phyloP scores from a whole-genome alignment of 2,797 vertebrate species.

The Synanceia verrucosa region DNA sequence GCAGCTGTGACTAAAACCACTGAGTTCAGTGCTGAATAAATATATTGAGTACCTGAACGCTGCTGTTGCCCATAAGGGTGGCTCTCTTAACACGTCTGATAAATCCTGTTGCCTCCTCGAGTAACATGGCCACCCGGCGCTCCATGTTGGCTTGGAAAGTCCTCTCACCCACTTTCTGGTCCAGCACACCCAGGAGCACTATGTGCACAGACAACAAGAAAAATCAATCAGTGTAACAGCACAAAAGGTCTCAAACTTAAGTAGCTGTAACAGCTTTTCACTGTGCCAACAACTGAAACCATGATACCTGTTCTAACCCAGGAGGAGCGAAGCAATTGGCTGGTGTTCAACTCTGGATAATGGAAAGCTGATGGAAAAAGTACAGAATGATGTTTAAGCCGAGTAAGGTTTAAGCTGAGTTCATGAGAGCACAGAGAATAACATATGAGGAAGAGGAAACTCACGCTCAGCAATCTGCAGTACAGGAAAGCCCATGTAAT shows the following conservation, averaged over 20 bases:
- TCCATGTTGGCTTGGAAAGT: slow-evolving; percentile 94
- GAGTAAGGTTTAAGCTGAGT: not conserved
- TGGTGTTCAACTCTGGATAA: slow-evolving; percentile 94
- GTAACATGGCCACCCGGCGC: slow-evolving; percentile 89
- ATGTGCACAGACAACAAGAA: slow-evolving; percentile 23
- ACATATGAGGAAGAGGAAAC: slow-evolving; percentile 62
- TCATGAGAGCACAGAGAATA: not conserved
- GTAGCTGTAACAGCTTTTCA: not conserved
- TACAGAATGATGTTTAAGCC: not conserved
- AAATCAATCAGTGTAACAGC: not conserved
- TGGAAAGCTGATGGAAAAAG: slow-evolving; percentile 82
- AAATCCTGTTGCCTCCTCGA: slow-evolving; percentile 86
- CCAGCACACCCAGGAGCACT: slow-evolving; percentile 93
- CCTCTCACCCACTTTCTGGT: slow-evolving; percentile 87
- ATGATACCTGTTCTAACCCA: slow-evolving; percentile 95
- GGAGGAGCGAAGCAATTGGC: slow-evolving; percentile 91
- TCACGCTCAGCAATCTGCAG: slow-evolving; percentile 97
- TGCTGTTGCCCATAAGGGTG: slow-evolving; percentile 87
- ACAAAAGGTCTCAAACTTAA: not conserved
- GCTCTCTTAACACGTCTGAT: slow-evolving; percentile 89
- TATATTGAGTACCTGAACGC: slow-evolving; percentile 88
- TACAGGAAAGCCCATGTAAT: slow-evolving; percentile 95
- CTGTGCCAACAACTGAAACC: not conserved
- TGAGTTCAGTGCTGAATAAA: not conserved
- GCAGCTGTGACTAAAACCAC: not conserved